Conservation (phyloP, 2,888 invertebrate species). For the Altica lythri region DNA sequence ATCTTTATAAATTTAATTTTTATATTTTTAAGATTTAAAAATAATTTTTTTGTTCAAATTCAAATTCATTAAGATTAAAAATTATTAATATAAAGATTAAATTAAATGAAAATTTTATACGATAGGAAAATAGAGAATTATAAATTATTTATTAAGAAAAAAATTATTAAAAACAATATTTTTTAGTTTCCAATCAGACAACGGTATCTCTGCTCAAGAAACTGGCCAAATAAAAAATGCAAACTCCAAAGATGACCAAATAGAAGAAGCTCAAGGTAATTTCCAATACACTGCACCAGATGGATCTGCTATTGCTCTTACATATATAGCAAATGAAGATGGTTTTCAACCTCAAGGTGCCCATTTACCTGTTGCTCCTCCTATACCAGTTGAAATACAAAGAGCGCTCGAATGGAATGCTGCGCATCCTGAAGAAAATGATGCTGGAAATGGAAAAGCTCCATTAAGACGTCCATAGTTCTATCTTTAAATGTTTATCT, state of each 20-base stretch:
- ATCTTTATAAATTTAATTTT: no score
- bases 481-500: no score
- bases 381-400: constrained; percentile 70
- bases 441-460: constrained; percentile 24
- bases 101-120: no score
- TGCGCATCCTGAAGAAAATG: constrained; percentile 62
- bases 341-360: constrained; percentile 68
- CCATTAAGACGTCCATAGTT: no score
- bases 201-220: constrained; percentile 60
- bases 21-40: background rate
- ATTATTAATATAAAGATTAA: no score
- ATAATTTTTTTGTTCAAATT: background rate
- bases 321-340: constrained; percentile 70
- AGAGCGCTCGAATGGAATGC: constrained; percentile 69
- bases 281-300: constrained; percentile 66
- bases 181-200: constrained; percentile 60
- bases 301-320: constrained; percentile 64
- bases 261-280: constrained; percentile 60
- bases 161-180: no score
- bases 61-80: no score
- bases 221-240: constrained; percentile 55
- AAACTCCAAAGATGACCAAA: constrained; percentile 57
- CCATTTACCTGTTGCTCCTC: constrained; percentile 66
- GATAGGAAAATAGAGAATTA: no score
- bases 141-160: no score